Evolutionary conservation across 2,113 vertebrate species (phyloP), one percentile per base, ranked within the genome.

Genomic region (Rhegmatorhina hoffmannsi): DNA sequence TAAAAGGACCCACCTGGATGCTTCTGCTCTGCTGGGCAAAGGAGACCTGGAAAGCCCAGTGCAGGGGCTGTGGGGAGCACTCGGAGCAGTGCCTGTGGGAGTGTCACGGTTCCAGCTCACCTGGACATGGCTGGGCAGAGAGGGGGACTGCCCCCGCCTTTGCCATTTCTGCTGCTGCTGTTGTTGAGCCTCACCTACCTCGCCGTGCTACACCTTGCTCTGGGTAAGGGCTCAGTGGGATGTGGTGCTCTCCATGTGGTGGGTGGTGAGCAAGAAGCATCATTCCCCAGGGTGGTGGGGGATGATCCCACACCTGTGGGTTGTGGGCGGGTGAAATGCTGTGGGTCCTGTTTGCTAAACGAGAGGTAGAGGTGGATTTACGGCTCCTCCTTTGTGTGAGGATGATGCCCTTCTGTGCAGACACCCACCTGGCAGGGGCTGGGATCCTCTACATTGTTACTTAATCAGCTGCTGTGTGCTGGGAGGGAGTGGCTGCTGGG

Each of bases 151-250:
- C 6, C 40, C 29, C 73, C 80, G 82, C 33, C 24, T 60, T 36
- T 44, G 29, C 17, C 29, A 8, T 34, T 59, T 24, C 53, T 66
- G 62, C 60, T 82, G 68, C 70, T 94, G 84, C 92, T 93, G 76
- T 73, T 94, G 76, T 77, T 96, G 93, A 90, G 67, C 84, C 52
- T 96, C n/a, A 8, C 84, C 10, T 17, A 64, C 81, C 64, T 92
- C 8, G 2, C 82, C 2, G 46, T 78, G 92, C 47, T 10, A 7
- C 69, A 52, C 84, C 66, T 94, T 6, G 6, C 8, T 24, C 72
- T 83, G 85, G 96, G 96, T 97, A 97, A 97, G 96, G 86, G 64
- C 66, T 43, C 40, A 76, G 36, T 0, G 67, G 82, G 62, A 26
- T 6, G 50, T 0, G 1, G 26, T 24, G 59, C 25, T 82, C 26